Conservation (phyloP, 2,797 vertebrate species). For the Propithecus deckenii region DNA sequence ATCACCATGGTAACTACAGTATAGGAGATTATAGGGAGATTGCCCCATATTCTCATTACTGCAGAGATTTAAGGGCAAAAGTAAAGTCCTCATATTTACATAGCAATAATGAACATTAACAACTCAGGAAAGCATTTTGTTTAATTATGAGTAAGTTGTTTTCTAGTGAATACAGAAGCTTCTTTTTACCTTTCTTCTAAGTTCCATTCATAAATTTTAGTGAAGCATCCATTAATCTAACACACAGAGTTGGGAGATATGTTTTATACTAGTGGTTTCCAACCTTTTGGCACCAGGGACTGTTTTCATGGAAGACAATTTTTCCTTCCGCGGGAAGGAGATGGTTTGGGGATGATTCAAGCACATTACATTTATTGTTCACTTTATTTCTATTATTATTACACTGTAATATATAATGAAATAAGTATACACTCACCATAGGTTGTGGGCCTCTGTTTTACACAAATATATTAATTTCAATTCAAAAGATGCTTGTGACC, state of each 20-base stretch:
- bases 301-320: no score
- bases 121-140: neutral
- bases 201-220: neutral
- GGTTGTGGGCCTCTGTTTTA: neutral
- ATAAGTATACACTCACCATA: no score
- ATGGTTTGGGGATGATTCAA: no score
- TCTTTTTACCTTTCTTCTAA: neutral
- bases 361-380: no score
- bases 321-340: no score
- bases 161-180: neutral
- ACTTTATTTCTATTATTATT: no score
- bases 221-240: neutral
- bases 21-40: neutral
- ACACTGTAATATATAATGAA: no score
- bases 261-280: neutral
- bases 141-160: neutral
- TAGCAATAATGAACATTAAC: neutral
- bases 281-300: no score
- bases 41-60: slow-evolving; percentile 1
- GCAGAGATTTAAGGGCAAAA: slow-evolving; percentile 3
- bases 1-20: neutral
- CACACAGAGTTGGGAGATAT: neutral
- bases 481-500: neutral
- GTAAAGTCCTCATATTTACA: neutral
- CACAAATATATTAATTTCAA: neutral